These are phyloP conservation scores for Xestia rhomboidea DNA, from an alignment of 2,888 invertebrate species.

Conservation along the genomic window DNA sequence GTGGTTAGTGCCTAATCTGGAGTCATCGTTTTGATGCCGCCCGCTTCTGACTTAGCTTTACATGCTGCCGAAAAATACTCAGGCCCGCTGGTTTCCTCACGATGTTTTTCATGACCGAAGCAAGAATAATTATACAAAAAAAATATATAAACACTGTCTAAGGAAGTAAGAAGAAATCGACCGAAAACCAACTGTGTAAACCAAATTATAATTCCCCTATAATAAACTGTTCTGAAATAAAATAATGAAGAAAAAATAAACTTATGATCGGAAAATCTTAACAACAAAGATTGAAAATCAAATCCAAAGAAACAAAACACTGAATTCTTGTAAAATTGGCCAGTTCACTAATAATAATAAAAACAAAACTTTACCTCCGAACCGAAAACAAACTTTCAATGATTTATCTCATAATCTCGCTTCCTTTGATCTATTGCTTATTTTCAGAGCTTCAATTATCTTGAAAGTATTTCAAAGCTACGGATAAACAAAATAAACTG, in stretches of 20 bases:
- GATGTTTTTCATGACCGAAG: too few relatives aligned
- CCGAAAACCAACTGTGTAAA: neutral
- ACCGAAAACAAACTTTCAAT: constrained; percentile 10
- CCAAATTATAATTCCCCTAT: neutral
- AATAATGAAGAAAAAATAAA: neutral
- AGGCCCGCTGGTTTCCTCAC: too few relatives aligned
- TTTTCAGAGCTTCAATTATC: constrained; percentile 37
- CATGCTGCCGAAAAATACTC: too few relatives aligned
- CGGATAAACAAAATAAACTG: constrained; percentile 26
- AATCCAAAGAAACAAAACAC: neutral
- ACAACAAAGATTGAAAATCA: neutral
- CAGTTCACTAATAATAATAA: constrained; percentile 8
- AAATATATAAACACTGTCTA: neutral
- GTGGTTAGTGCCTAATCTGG: too few relatives aligned
- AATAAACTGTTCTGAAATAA: neutral
- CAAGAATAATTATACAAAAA: too few relatives aligned
- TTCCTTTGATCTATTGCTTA: constrained; percentile 34
- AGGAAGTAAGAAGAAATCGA: neutral
- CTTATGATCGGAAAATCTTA: neutral
- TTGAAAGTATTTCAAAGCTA: constrained; percentile 30
- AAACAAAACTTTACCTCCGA: constrained; percentile 20
- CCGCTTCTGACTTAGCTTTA: too few relatives aligned
- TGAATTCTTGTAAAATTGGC: neutral
- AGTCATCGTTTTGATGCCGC: too few relatives aligned
- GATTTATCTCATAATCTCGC: constrained; percentile 25